Conservation (phyloP, 1,140 invertebrate species). For the Doryteuthis pealeii region DNA sequence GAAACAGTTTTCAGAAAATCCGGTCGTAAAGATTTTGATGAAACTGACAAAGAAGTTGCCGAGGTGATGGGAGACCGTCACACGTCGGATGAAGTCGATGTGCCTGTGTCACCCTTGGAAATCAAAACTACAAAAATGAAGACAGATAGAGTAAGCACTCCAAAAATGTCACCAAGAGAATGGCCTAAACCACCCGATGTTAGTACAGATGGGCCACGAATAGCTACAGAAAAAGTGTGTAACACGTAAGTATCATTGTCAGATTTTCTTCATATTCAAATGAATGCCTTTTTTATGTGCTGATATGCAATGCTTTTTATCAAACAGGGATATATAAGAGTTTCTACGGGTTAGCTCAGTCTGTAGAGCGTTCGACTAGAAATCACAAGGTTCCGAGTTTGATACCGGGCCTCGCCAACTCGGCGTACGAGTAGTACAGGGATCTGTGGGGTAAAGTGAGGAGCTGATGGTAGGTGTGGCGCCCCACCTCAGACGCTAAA, state of each 20-base stretch:
- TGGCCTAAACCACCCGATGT: slow-evolving; percentile 56
- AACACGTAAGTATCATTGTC: background rate
- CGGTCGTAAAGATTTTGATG: slow-evolving; percentile 29
- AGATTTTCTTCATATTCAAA: too few relatives aligned
- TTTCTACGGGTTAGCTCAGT: too few relatives aligned
- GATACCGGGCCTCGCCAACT: too few relatives aligned
- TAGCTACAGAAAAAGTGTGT: slow-evolving; percentile 14
- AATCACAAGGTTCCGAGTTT: too few relatives aligned
- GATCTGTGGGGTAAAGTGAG: too few relatives aligned
- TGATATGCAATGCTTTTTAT: too few relatives aligned
- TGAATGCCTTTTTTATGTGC: too few relatives aligned
- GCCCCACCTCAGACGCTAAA: too few relatives aligned
- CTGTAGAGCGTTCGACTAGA: too few relatives aligned
- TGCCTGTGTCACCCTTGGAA: slow-evolving; percentile 28
- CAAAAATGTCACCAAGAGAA: slow-evolving; percentile 15
- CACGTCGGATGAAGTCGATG: slow-evolving; percentile 23
- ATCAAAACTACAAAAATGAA: background rate
- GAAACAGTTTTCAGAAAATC: background rate
- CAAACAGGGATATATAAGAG: too few relatives aligned
- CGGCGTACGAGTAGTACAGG: too few relatives aligned
- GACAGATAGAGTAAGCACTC: slow-evolving; percentile 12
- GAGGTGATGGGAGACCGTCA: slow-evolving; percentile 36
- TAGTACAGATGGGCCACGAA: slow-evolving; percentile 26
- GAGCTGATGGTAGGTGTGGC: too few relatives aligned
- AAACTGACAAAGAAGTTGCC: slow-evolving; percentile 55